A percentile compares a stretch with the other conserved stretches of the same genome.
Evolutionary conservation across 2,797 vertebrate species (phyloP).

Genomic region (Bryconaethiops microstoma): DNA sequence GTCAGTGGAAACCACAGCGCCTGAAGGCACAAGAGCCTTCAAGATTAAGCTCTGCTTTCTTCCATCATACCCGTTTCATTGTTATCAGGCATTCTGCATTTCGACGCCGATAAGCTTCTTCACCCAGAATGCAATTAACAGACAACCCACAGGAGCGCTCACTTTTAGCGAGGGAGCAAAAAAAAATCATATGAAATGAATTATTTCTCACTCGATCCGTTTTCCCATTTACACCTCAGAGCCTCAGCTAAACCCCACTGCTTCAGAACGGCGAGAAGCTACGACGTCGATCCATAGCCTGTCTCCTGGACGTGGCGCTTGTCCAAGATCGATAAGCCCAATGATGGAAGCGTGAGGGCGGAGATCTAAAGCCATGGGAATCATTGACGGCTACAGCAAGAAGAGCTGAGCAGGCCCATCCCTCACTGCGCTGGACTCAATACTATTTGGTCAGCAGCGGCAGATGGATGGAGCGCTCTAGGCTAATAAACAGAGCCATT

Average conservation of each 20-base stretch:
- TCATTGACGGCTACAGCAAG: conserved; percentile 23
- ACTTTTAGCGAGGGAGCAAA: neutral
- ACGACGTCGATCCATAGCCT: neutral
- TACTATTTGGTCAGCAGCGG: conserved; percentile 42
- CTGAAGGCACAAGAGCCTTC: neutral
- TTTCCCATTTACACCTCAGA: neutral
- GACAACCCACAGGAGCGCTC: conserved; percentile 17
- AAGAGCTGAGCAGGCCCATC: conserved; percentile 6
- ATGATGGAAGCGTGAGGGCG: conserved; percentile 48
- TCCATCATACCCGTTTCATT: conserved; percentile 15
- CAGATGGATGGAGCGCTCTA: conserved; percentile 18
- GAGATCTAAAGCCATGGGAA: conserved; percentile 36
- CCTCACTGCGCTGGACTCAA: conserved; percentile 18
- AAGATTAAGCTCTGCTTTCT: conserved; percentile 22
- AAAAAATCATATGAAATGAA: conserved; percentile 4
- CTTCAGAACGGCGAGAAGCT: neutral
- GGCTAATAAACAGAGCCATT: conserved; percentile 31
- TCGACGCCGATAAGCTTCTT: conserved; percentile 14
- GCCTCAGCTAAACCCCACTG: neutral
- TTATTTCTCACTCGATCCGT: neutral
- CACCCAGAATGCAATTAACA: conserved; percentile 39
- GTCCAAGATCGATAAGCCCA: conserved; percentile 47
- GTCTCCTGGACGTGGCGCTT: neutral
- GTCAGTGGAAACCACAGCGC: neutral
- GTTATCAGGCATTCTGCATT: conserved; percentile 38